phyloP scores from a whole-genome alignment of 2,797 vertebrate species.

The Coluber constrictor region DNA sequence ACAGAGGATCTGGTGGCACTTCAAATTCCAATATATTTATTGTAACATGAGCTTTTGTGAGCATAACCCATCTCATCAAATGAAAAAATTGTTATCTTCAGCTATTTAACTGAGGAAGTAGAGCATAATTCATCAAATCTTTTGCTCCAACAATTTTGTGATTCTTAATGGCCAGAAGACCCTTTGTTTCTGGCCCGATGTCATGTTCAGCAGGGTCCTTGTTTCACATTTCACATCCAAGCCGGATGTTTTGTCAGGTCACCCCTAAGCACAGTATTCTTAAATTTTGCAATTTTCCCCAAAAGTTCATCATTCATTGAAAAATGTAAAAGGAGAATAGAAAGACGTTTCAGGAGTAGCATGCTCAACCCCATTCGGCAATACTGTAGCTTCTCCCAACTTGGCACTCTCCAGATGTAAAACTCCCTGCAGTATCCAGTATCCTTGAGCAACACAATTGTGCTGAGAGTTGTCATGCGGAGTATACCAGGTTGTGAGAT shows the following conservation, averaged over 20 bases:
- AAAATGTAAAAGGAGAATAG: background rate
- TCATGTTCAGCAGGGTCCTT: background rate
- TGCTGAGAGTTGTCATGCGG: background rate
- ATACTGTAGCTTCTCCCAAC: background rate
- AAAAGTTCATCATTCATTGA: background rate
- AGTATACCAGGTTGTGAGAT: background rate
- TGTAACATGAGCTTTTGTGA: background rate
- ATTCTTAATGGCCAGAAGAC: background rate
- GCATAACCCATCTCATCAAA: background rate
- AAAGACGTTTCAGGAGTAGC: background rate
- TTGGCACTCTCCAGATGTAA: background rate
- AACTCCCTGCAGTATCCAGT: background rate
- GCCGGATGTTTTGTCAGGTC: background rate
- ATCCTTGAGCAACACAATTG: background rate
- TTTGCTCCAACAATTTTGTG: background rate
- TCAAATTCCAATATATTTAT: background rate
- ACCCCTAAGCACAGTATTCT: background rate
- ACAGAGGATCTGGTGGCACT: background rate
- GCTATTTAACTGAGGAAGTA: background rate
- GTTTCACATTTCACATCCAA: background rate
- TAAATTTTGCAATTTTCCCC: background rate
- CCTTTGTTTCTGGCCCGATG: background rate
- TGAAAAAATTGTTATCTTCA: background rate
- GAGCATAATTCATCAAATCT: background rate
- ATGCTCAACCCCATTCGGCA: background rate